Evolutionary conservation across 2,113 vertebrate genomes (phyloP).

Genomic region (Periophthalmus modestus): DNA sequence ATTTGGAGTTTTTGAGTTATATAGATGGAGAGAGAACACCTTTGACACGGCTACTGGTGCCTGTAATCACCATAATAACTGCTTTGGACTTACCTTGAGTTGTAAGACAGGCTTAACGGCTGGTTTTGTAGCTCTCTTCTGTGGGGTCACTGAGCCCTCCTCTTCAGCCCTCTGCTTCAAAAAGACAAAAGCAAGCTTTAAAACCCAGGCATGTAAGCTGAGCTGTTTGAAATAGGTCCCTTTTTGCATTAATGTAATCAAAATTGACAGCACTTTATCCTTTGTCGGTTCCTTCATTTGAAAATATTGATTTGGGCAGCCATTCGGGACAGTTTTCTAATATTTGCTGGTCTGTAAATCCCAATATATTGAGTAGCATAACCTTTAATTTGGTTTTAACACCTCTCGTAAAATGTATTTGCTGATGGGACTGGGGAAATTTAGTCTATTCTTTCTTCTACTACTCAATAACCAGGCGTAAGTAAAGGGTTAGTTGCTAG

Average conservation of each 20-base stretch:
- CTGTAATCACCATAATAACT: neutral
- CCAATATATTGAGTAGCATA: neutral
- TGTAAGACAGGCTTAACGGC: constrained; percentile 1
- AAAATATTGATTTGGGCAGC: constrained; percentile 10
- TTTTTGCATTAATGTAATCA: neutral
- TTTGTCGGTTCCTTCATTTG: constrained; percentile 1
- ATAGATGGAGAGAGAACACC: neutral
- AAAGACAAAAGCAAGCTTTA: constrained; percentile 7
- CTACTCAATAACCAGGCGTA: neutral
- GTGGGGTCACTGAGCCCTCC: neutral
- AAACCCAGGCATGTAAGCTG: neutral
- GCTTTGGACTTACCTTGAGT: neutral
- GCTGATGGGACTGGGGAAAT: neutral
- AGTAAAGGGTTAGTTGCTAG: neutral
- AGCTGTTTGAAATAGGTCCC: neutral
- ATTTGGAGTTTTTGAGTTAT: neutral
- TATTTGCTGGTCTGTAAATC: neutral
- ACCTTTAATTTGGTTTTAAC: neutral
- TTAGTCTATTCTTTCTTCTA: neutral
- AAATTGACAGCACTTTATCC: constrained; percentile 3
- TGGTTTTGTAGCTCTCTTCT: neutral
- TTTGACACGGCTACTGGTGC: neutral
- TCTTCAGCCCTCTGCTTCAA: neutral
- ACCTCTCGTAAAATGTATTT: neutral
- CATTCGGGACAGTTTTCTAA: neutral